Evolutionary conservation across 2,113 vertebrate genomes (phyloP), one percentile per base, ranked within the genome.

Genomic region (Vulpes vulpes): DNA sequence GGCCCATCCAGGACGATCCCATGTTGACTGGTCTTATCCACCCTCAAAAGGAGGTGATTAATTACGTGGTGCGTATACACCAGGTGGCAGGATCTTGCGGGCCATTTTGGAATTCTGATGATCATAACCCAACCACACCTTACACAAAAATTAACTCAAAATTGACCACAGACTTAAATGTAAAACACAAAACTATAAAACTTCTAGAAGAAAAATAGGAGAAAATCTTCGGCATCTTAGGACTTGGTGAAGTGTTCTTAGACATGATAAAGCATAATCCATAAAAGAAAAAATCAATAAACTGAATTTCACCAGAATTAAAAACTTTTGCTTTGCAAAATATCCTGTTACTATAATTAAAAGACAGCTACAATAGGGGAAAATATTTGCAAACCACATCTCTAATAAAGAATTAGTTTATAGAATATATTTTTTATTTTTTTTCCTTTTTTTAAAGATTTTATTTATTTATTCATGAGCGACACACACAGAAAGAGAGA

Each of bases 311-410:
- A 64, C 79, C 51, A 87, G 88, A 83, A 95, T 91, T 65, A 35
- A 88, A 83, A 96, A 96, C 14, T 64, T 93, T 27, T 59, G 22
- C 30, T 76, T 43, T 88, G 43, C 38, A 76, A 80, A 95, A 95
- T 62, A 81, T 80, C 15, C 16, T 92, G 19, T 84, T 84, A 88
- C 11, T 32, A 94, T 92, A 30, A 84, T 71, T 89, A 73, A 94
- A 83, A 93, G 43, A 84, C 51, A 64, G 60, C 78, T 94, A 51
- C 11, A 89, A 73, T 6, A 74, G 1, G 51, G 32, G 22, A 27
- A 74, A 74, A 69, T 49, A 80, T 62, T 27, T 90, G 27, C 17
- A 93, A 69, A 57, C 1, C 71, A 89, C 35, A 35, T 49, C 85
- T 65, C 79, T 90, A 32, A 90, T 74, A 86, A 59, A 93, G 27